Evolutionary conservation across 2,797 vertebrate genomes (phyloP), one percentile per base, ranked within the genome.

Genomic region (Aplochiton taeniatus): DNA sequence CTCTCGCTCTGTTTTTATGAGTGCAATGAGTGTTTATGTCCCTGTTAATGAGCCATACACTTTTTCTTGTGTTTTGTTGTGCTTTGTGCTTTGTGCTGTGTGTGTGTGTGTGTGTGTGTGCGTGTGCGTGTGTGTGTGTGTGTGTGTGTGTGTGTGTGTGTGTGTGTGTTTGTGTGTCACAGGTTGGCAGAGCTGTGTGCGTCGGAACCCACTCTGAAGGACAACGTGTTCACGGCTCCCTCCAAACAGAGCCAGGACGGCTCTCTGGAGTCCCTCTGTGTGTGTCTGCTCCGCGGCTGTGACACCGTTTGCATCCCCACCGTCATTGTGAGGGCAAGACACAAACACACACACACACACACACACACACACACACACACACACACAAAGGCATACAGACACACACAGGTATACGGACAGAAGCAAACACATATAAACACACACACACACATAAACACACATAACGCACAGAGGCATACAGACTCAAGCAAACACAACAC

Each of bases 251-350:
- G 77, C 14, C 19, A 66, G 1, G 18, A 44, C 9, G 92, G 94
- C 77, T 94, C 94, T 0, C 72, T 96, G 75, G 91, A 91, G 69
- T 92, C 88, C 65, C 92, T 98, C 82, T 95, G 95, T 72, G 88
- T 87, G 45, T 95, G 94, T 86, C 86, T 99, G 63, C 82, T 98
- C 75, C 90, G 66, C 77, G 91, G 91, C 83, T 98, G 95, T 72
- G 97, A 98, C 83, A 89, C 86, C 18, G 78, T 92, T 74, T 97
- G 93, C 87, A 95, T 98, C 72, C 97, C 96, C 18, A 88, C 93
- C 46, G 86, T 96, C 72, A 92, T 91, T 80, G 97, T 98, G 85
- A 86, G 94, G 71, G 12, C 16, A 31, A 10, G 31, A 59, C 70
- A 51, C 78, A 66, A 63, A 62, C 59, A 66, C 71, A 65, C 58